Conservation (phyloP, 1,140 invertebrate species). For the Calycopis cecrops region DNA sequence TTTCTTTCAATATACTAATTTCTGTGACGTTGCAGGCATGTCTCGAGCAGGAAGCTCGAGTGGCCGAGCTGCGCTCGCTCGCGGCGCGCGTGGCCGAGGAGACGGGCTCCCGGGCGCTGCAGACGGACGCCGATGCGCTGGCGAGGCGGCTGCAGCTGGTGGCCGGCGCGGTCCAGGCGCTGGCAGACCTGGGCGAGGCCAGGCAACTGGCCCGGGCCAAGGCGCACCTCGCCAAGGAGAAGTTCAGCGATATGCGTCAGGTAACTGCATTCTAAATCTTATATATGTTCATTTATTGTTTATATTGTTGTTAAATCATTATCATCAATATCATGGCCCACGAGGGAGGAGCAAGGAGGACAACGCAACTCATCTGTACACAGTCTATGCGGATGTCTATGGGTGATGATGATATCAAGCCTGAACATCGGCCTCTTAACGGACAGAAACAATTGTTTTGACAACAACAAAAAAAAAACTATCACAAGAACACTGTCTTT, state of each 20-base stretch:
- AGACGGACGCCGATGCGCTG: conserved; percentile 86
- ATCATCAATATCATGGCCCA: too few species aligned
- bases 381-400: too few species aligned
- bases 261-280: conserved; percentile 20
- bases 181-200: conserved; percentile 85
- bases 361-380: too few species aligned
- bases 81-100: conserved; percentile 85
- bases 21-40: conserved; percentile 84
- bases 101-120: conserved; percentile 82
- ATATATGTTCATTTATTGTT: too few species aligned
- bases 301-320: too few species aligned
- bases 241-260: conserved; percentile 63
- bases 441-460: too few species aligned
- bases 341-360: too few species aligned
- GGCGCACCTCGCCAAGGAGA: conserved; percentile 58
- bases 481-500: too few species aligned
- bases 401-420: too few species aligned
- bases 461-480: too few species aligned
- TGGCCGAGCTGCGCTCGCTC: conserved; percentile 83
- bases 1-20: too few species aligned
- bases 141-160: conserved; percentile 85
- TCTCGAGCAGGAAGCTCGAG: conserved; percentile 84
- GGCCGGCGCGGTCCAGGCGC: conserved; percentile 80
- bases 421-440: too few species aligned
- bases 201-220: conserved; percentile 55